phyloP scores from a whole-genome alignment of 2,797 vertebrate genomes.

The Typhlichthys eigenmanni region DNA sequence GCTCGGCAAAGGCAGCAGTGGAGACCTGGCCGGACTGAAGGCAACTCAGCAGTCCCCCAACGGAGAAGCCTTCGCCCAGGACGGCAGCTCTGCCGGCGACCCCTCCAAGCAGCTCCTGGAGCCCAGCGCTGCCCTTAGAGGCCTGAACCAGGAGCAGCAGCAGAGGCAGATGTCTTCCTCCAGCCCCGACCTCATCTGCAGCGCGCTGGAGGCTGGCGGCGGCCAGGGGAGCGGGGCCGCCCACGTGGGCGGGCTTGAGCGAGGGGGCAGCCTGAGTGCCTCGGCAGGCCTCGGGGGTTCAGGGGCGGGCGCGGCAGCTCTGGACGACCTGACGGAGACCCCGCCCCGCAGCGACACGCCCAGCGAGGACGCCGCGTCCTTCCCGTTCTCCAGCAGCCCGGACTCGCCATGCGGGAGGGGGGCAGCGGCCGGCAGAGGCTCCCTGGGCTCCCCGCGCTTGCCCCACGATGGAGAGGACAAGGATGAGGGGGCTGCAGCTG shows the following conservation, averaged over 20 bases:
- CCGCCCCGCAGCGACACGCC: slow-evolving; percentile 83
- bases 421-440: slow-evolving; percentile 66
- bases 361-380: slow-evolving; percentile 84
- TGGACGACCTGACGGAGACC: slow-evolving; percentile 78
- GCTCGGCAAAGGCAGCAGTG: slow-evolving; percentile 86
- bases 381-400: slow-evolving; percentile 86
- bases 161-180: slow-evolving; percentile 86
- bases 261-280: slow-evolving; percentile 73
- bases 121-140: slow-evolving; percentile 71
- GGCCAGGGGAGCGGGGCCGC: slow-evolving; percentile 68
- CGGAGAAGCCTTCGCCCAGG: slow-evolving; percentile 61
- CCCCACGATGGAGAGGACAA: slow-evolving; percentile 74
- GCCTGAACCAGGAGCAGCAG: slow-evolving; percentile 81
- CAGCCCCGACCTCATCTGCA: slow-evolving; percentile 88
- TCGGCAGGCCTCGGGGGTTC: slow-evolving; percentile 67
- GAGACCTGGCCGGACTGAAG: slow-evolving; percentile 83
- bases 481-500: slow-evolving; percentile 73
- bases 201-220: slow-evolving; percentile 77
- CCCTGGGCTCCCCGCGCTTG: slow-evolving; percentile 77
- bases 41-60: slow-evolving; percentile 66
- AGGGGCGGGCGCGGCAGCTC: slow-evolving; percentile 54
- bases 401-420: slow-evolving; percentile 83
- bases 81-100: slow-evolving; percentile 55
- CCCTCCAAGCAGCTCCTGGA: slow-evolving; percentile 76
- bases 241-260: slow-evolving; percentile 60